Base-by-base conservation (phyloP, 2,888 invertebrate species). In the Hypsopygia costalis region DNA sequence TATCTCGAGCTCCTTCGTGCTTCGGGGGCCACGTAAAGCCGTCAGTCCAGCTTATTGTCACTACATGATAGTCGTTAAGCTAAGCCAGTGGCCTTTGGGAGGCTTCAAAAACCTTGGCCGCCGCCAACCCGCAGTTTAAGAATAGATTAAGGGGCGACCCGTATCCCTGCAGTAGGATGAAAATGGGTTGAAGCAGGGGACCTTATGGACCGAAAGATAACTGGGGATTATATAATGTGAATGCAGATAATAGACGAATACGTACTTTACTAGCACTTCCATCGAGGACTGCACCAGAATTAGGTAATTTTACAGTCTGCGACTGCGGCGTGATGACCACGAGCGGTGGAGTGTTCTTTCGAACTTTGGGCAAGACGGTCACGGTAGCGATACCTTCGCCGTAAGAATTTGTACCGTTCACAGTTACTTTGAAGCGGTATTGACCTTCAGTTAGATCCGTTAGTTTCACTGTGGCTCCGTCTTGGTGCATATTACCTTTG, bases 341-440 rank as follows among this genome's bases (percentile, higher is more conserved):
- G 43, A 93, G 91, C 0, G 98, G 98, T 0, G 95, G 92, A 49
- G 92, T 92, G 77, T 98, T 98, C 42, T 93, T 92, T 42, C 97
- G 89, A 44, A 94, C 93, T 25, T 94, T 95, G 62, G 97, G 95
- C 54, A 94, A 69, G 8, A 98, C 98, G 0, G 96, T 97, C 1
- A 98, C 95, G 71, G 98, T 98, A 0, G 96, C 97, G 55, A 92
- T 93, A 0, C 95, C 93, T 68, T 95, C 95, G 1, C 96, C 96
- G 58, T 92, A 94, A 0, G 93, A 92, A 51, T 90, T 91, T 0
- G 93, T 92, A 5, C 94, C 94, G n/a, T 94, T 95, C 0, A 97
- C 98, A 1, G 93, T 92, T 52, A 89, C 83, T 77, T 96, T 96
- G 71, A 98, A 97, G 6, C 93, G 93, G 74, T 98, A 98, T 41